Percentiles rank a stretch among this genome's conserved stretches.
Evolutionary conservation across 1,140 invertebrate genomes (phyloP).

Genomic region (Drosophila nigrodunni): DNA sequence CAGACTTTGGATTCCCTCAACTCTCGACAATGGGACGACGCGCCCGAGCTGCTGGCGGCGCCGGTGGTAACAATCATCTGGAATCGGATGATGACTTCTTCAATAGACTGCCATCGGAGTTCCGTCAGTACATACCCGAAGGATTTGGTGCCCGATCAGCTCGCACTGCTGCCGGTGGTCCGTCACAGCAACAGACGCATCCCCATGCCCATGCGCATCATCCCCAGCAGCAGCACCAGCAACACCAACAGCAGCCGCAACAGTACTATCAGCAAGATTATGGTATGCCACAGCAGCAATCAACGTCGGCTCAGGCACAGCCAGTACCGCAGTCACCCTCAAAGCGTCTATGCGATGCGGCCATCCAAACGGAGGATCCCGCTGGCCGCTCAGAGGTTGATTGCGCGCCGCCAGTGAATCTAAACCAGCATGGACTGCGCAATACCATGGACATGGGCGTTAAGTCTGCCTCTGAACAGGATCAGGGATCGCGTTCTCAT

Average conservation of each 20-base stretch:
- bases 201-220: slow-evolving; percentile 4
- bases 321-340: slow-evolving; percentile 74
- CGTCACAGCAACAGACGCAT: slow-evolving; percentile 41
- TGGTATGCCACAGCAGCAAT: slow-evolving; percentile 65
- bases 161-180: slow-evolving; percentile 66
- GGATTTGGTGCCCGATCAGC: slow-evolving; percentile 84
- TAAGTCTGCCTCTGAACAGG: slow-evolving; percentile 87
- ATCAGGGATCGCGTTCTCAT: slow-evolving; percentile 86
- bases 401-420: slow-evolving; percentile 70
- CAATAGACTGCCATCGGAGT: slow-evolving; percentile 87
- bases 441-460: slow-evolving; percentile 92
- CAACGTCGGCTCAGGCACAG: slow-evolving; percentile 55
- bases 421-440: slow-evolving; percentile 89
- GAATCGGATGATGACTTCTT: slow-evolving; percentile 85
- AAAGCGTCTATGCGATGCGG: slow-evolving; percentile 76
- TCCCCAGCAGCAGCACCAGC: slow-evolving; percentile 47
- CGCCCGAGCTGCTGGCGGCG: slow-evolving; percentile 68
- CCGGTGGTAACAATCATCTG: slow-evolving; percentile 54
- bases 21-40: slow-evolving; percentile 75
- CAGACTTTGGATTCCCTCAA: slow-evolving; percentile 83
- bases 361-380: slow-evolving; percentile 85
- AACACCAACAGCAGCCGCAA: slow-evolving; percentile 67
- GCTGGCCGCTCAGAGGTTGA: slow-evolving; percentile 67
- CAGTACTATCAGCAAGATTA: slow-evolving; percentile 86
- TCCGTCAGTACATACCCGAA: slow-evolving; percentile 86